Base-by-base conservation (phyloP, 2,797 vertebrate genomes). In the Aplochiton taeniatus region DNA sequence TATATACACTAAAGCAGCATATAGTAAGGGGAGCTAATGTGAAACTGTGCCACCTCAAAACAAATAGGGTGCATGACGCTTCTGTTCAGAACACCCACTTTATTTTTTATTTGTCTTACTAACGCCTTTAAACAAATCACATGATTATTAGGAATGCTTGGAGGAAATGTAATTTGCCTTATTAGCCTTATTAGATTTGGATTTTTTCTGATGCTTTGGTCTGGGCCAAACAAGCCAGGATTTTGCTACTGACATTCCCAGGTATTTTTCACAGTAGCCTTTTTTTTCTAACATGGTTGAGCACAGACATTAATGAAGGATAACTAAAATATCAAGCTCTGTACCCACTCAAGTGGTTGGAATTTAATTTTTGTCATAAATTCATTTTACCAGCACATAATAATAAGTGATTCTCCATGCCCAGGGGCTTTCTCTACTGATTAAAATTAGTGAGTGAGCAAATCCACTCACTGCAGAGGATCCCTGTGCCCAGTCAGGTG, bases 301-400 rank as follows among this genome's bases (percentile, higher is more conserved):
- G 42, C 1, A n/a, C n/a, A n/a, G n/a, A n/a, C n/a, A n/a, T n/a
- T n/a, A 11, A 63, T 31, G 66, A 68, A 74, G 58, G 6, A 66
- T 68, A 69, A 76, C 79, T 69, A 41, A 78, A 8, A 68, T 14
- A 60, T 31, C 13, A n/a, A 4, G 58, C 59, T 77, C 49, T 9
- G 50, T 59, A 68, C 62, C 65, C 80, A 18, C 68, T 77, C 64
- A 67, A 71, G 72, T 52, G 69, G 62, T 70, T 9, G 0, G 3
- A 59, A 60, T 74, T 75, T 73, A 78, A 70, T 80, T 76, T 79
- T 78, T 75, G 73, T 74, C 63, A 49, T 66, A 70, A 80, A 73
- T 31, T 75, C 19, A 61, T 18, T 82, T 79, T 73, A 58, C 70
- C 60, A 43, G 66, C 16, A 56, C n/a, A n/a, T n/a, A 80, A 47